phyloP scores from a whole-genome alignment of 2,888 invertebrate species.

The Hemicrepidius hirtus region DNA sequence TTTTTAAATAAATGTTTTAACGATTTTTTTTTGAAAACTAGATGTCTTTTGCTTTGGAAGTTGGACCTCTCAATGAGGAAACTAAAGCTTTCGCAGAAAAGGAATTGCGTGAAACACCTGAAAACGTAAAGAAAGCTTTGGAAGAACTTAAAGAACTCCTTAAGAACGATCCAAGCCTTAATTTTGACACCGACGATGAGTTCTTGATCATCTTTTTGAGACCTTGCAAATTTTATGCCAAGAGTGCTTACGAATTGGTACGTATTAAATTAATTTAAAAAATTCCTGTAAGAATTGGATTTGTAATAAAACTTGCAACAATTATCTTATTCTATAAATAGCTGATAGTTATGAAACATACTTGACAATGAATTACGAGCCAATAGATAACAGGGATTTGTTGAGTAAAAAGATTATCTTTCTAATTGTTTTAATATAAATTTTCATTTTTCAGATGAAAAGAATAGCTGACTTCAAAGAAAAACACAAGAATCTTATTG shows the following conservation, averaged over 20 bases:
- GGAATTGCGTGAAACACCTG: conserved; percentile 84
- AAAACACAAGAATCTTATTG: conserved; percentile 79
- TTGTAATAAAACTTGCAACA: background rate
- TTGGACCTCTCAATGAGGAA: conserved; percentile 76
- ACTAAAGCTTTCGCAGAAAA: conserved; percentile 76
- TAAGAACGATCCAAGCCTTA: conserved; percentile 78
- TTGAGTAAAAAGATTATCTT: no score
- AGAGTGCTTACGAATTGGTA: conserved; percentile 86
- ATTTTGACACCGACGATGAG: conserved; percentile 84
- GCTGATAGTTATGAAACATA: background rate
- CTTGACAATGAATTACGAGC: background rate
- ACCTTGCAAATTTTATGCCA: conserved; percentile 88
- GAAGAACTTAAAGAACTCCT: conserved; percentile 78
- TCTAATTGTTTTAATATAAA: no score
- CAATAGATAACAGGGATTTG: background rate
- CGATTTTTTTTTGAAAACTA: conserved; percentile 4
- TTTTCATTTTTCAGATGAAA: conserved; percentile 77
- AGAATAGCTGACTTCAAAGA: conserved; percentile 85
- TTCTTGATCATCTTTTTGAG: conserved; percentile 85
- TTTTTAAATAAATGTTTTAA: no score
- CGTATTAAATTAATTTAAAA: conserved; percentile 65
- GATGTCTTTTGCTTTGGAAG: conserved; percentile 75
- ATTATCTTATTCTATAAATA: background rate
- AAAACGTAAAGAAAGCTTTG: conserved; percentile 77
- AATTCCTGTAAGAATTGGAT: background rate